phyloP scores from a whole-genome alignment of 2,888 invertebrate species.

The Nephrotoma flavescens region DNA sequence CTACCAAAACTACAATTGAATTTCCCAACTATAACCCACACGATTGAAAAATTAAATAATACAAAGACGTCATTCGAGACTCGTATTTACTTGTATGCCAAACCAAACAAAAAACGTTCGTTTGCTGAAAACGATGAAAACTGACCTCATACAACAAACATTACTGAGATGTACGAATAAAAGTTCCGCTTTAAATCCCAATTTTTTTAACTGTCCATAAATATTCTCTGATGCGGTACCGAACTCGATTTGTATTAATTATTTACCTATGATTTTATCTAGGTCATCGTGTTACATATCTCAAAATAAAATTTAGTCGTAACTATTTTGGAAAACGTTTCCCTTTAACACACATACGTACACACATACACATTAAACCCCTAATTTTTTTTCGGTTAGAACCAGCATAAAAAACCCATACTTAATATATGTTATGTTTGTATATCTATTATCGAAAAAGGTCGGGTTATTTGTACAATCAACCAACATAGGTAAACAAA shows the following conservation, averaged over 20 bases:
- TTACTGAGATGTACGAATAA: not conserved
- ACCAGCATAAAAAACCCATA: not conserved
- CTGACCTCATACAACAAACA: not conserved
- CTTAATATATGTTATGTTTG: not conserved
- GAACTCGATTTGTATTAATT: not conserved
- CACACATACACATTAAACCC: not conserved
- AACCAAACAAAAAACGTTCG: no score
- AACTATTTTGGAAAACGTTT: not conserved
- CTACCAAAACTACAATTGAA: no score
- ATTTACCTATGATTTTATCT: not conserved
- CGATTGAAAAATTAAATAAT: no score
- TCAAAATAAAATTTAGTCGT: not conserved
- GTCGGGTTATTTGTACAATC: not conserved
- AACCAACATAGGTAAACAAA: not conserved
- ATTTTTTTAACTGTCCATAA: not conserved
- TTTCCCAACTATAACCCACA: no score
- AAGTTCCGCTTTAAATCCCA: not conserved
- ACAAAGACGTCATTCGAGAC: no score
- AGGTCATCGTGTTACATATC: not conserved
- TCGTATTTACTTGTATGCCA: no score
- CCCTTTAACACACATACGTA: not conserved
- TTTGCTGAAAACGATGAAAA: not conserved
- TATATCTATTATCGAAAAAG: not conserved
- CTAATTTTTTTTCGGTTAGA: not conserved
- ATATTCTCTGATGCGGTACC: not conserved